These are phyloP conservation scores for Leptothorax acervorum DNA, from an alignment of 2,888 invertebrate genomes.

Conservation along the genomic window DNA sequence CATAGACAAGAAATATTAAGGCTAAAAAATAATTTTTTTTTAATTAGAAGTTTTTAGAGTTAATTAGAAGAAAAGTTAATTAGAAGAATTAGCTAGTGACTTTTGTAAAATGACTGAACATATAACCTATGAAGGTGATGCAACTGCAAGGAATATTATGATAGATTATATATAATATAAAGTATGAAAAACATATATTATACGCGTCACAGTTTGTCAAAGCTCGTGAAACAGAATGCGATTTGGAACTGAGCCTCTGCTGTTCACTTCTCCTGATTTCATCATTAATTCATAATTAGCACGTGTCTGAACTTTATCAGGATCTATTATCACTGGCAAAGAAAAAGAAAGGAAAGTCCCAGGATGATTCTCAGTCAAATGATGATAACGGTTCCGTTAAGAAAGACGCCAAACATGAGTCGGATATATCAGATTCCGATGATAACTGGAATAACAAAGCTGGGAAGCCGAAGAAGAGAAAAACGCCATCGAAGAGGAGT, in stretches of 20 bases:
- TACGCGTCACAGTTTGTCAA: not conserved
- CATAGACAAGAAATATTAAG: not conserved
- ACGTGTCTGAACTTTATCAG: constrained; percentile 84
- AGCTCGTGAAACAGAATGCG: not conserved
- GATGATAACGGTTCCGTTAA: constrained; percentile 79
- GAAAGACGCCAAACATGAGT: constrained; percentile 83
- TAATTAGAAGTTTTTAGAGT: no score
- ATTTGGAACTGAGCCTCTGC: not conserved
- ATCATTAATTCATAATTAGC: not conserved
- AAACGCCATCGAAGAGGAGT: constrained; percentile 82
- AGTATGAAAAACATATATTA: not conserved
- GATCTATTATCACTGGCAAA: constrained; percentile 93
- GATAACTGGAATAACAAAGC: constrained; percentile 86
- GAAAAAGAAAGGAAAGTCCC: constrained; percentile 89
- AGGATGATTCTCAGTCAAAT: constrained; percentile 83
- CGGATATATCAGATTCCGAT: constrained; percentile 87
- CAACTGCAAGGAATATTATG: not conserved
- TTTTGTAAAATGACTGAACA: not conserved
- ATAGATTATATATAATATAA: not conserved
- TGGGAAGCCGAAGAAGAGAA: constrained; percentile 84
- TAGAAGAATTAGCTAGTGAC: not conserved
- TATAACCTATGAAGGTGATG: not conserved
- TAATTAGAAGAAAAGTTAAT: no score
- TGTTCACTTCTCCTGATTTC: not conserved
- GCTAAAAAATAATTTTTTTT: not conserved